Percentiles rank a stretch among this genome's conserved stretches.
Conservation (phyloP, 1,140 invertebrate genomes). For the Leptonema lineaticorne region DNA sequence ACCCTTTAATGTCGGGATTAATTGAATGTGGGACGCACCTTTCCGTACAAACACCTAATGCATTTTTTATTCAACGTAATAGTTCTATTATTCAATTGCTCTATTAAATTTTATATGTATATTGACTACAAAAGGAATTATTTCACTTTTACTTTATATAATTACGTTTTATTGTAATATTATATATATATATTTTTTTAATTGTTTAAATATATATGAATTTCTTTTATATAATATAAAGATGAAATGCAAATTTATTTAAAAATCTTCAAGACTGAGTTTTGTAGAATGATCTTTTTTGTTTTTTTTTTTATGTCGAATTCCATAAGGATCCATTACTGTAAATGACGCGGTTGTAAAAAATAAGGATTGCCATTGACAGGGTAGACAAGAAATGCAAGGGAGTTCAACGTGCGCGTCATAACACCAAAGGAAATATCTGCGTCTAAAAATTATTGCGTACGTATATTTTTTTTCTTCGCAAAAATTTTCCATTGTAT, state of each 20-base stretch:
- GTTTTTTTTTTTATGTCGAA: not conserved
- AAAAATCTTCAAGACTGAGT: not conserved
- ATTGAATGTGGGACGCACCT: constrained; percentile 4
- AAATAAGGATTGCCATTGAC: constrained; percentile 39
- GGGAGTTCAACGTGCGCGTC: constrained; percentile 7
- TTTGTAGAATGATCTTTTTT: too few species aligned
- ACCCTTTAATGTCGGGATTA: not conserved
- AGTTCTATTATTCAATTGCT: not conserved
- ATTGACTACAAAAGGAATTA: not conserved
- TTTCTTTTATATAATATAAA: not conserved
- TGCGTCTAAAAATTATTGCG: not conserved
- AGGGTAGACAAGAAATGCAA: constrained; percentile 8
- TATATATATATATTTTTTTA: not conserved
- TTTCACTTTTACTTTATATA: not conserved
- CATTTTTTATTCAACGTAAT: not conserved
- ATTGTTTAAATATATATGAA: not conserved
- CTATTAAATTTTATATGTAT: not conserved
- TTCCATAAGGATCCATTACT: constrained; percentile 28
- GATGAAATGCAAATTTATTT: not conserved
- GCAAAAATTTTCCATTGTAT: not conserved
- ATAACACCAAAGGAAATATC: not conserved
- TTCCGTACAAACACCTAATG: not conserved
- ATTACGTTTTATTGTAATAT: not conserved
- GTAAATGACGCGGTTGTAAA: constrained; percentile 41
- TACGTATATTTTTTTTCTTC: not conserved